Conservation (phyloP, 2,888 invertebrate genomes). For the Lasioglossum oenotherae region DNA sequence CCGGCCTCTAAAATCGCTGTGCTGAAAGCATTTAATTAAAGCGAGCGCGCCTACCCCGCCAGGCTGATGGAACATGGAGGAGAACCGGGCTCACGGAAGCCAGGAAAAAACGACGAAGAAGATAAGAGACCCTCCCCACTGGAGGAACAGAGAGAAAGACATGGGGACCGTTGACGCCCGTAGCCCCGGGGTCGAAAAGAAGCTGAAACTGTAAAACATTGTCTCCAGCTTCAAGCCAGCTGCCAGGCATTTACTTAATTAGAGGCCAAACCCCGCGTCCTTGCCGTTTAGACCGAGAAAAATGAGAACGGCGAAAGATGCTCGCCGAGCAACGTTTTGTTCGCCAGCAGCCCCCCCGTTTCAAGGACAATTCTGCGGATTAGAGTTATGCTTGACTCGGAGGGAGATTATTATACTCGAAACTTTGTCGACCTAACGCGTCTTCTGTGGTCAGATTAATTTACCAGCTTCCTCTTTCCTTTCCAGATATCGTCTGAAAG, state of each 20-base stretch:
- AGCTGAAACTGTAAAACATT: slow-evolving; percentile 74
- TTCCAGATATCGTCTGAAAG: neutral
- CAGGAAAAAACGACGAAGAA: neutral
- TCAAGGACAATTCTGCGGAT: slow-evolving; percentile 35
- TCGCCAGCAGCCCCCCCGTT: neutral
- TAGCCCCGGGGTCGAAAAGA: slow-evolving; percentile 33
- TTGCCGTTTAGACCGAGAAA: slow-evolving; percentile 55
- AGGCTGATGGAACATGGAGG: slow-evolving; percentile 59
- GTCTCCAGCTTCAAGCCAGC: slow-evolving; percentile 57
- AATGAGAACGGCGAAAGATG: slow-evolving; percentile 44
- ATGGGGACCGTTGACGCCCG: neutral
- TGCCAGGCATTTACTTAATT: slow-evolving; percentile 79
- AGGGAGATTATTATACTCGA: neutral
- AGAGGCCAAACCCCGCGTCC: slow-evolving; percentile 69
- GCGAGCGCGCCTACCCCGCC: slow-evolving; percentile 68
- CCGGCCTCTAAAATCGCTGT: slow-evolving; percentile 71
- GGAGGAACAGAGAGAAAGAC: neutral
- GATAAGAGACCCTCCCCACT: slow-evolving; percentile 48
- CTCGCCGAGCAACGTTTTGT: slow-evolving; percentile 12
- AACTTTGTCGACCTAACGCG: neutral
- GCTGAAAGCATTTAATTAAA: slow-evolving; percentile 78
- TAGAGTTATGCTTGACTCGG: slow-evolving; percentile 2
- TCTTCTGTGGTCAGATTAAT: neutral
- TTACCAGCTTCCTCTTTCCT: neutral
- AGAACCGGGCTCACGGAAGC: slow-evolving; percentile 54